These are phyloP conservation scores for Oncopodura yosiiana DNA, from an alignment of 1,140 invertebrate genomes.

Conservation along the genomic window DNA sequence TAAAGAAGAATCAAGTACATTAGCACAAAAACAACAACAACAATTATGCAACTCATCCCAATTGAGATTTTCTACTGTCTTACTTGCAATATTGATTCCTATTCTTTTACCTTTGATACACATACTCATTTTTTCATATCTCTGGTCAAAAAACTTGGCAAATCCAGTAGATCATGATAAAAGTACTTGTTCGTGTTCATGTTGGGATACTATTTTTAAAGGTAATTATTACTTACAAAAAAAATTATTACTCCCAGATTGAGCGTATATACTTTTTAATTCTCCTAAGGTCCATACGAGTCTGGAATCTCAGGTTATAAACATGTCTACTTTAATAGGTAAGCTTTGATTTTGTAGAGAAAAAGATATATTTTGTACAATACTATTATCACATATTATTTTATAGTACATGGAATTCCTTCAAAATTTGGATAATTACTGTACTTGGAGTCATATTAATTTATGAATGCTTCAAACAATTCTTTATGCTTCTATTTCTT, in stretches of 20 bases:
- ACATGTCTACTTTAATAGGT: too few species aligned
- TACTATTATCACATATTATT: conserved; percentile 81
- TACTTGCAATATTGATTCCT: conserved; percentile 39
- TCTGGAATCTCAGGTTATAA: conserved; percentile 27
- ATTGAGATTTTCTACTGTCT: too few species aligned
- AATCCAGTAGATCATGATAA: conserved; percentile 53
- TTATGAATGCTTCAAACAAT: conserved; percentile 60
- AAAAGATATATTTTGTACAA: too few species aligned
- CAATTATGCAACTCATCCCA: too few species aligned
- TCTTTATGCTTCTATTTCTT: conserved; percentile 49
- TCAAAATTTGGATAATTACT: conserved; percentile 65
- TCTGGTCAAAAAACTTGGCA: conserved; percentile 62
- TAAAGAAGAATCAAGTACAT: too few species aligned
- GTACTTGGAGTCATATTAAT: conserved; percentile 55
- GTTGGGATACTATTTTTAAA: conserved; percentile 73
- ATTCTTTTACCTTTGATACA: conserved; percentile 51
- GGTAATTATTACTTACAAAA: conserved; percentile 42
- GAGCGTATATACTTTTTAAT: conserved; percentile 1
- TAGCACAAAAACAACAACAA: too few species aligned
- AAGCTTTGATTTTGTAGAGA: too few species aligned
- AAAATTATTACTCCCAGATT: not conserved
- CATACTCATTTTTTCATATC: conserved; percentile 53
- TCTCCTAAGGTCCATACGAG: conserved; percentile 26
- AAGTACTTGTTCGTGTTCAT: conserved; percentile 65
- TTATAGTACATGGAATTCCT: conserved; percentile 61